Evolutionary conservation across 2,113 vertebrate genomes (phyloP).

Genomic region (Haemorhous mexicanus): DNA sequence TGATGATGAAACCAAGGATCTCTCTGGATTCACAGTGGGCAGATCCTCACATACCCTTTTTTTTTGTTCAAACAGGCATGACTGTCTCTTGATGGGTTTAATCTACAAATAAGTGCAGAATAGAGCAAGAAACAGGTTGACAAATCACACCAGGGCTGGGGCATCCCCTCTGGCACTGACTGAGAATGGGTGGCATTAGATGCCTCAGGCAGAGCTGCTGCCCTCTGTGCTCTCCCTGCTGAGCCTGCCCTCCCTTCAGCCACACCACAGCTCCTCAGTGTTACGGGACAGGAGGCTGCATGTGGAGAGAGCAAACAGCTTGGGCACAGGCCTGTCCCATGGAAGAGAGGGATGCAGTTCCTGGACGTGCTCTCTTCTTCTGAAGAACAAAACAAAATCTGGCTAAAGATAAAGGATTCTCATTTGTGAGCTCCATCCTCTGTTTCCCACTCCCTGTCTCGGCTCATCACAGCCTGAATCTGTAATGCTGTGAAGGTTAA

Average conservation of each 20-base stretch:
- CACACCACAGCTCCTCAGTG: background rate
- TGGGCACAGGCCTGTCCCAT: background rate
- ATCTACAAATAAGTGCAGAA: background rate
- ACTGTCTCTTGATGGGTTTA: background rate
- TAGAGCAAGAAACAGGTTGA: background rate
- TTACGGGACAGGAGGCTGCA: rapidly evolving
- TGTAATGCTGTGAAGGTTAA: background rate
- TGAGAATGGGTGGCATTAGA: background rate
- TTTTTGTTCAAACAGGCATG: background rate
- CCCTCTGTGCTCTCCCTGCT: rapidly evolving
- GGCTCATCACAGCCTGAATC: background rate
- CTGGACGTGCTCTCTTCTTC: background rate
- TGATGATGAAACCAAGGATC: background rate
- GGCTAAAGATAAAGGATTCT: background rate
- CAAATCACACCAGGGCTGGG: background rate
- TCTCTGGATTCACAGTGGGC: background rate
- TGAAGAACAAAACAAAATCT: background rate
- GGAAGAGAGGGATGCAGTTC: background rate
- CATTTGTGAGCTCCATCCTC: background rate
- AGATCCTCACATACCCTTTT: background rate
- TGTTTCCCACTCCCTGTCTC: background rate
- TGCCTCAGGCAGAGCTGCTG: background rate
- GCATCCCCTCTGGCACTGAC: background rate
- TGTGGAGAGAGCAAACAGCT: background rate
- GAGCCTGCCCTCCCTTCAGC: background rate